phyloP scores from a whole-genome alignment of 2,888 invertebrate genomes.

The Cataglyphis livida region DNA sequence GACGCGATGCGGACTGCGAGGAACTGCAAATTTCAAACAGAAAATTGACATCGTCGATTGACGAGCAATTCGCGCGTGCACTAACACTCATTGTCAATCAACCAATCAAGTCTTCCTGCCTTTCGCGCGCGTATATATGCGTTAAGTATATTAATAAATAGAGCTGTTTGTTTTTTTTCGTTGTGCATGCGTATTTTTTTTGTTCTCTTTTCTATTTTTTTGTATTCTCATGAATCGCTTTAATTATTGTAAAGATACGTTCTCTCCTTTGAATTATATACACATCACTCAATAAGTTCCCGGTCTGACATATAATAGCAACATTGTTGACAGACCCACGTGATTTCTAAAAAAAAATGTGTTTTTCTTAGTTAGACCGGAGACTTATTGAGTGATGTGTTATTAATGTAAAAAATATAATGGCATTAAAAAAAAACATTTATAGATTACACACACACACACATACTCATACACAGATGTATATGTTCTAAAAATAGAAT shows the following conservation, averaged over 20 bases:
- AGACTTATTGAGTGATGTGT: too few relatives aligned
- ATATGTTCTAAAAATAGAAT: neutral
- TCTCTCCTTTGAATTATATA: neutral
- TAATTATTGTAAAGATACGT: neutral
- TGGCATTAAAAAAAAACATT: neutral
- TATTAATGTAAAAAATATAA: neutral
- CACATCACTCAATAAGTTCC: too few relatives aligned
- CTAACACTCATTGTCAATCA: slow-evolving; percentile 60
- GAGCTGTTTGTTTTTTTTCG: neutral
- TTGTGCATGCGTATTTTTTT: neutral
- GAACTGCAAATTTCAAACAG: slow-evolving; percentile 63
- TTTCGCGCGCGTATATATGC: neutral
- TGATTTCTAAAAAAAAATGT: too few relatives aligned
- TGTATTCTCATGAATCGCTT: neutral
- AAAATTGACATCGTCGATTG: slow-evolving; percentile 69
- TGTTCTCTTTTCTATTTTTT: too few relatives aligned
- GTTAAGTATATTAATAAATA: neutral
- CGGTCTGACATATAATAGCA: too few relatives aligned
- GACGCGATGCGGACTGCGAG: slow-evolving; percentile 10
- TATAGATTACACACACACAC: neutral
- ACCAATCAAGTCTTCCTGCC: slow-evolving; percentile 61
- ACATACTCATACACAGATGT: neutral
- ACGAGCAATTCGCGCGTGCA: slow-evolving; percentile 54
- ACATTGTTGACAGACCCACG: too few relatives aligned
- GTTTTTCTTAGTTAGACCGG: too few relatives aligned